Base-by-base conservation (phyloP, 2,888 invertebrate genomes). In the Eugnorisma glareosa region DNA sequence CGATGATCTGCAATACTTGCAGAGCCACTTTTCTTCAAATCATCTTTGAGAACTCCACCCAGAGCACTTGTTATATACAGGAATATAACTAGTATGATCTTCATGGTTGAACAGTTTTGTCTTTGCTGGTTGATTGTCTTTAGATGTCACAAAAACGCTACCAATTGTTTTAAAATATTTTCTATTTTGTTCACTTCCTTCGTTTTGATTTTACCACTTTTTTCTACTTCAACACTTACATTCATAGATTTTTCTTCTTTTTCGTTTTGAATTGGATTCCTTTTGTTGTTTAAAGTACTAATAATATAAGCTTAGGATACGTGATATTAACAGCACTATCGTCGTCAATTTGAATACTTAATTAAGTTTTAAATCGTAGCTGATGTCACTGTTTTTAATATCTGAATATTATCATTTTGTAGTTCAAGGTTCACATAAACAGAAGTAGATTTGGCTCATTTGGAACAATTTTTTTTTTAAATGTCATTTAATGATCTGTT, bases 341-440 rank as follows among this genome's bases (percentile, higher is more conserved):
- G 28, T 43, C 6, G n/a, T 51, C n/a, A 75, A 57, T 51, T 40
- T 67, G 18, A 15, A 63, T 10, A n/a, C 40, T 13, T 57, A n/a
- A 64, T n/a, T 64, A 1, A 35, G 5, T 51, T 61, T 40, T 21
- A 3, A 69, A 54, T 54, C 2, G 8, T 1, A 37, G 18, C 18
- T 59, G 45, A 40, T 18, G 28, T 45, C 5, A 48, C 15, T 15
- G 63, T 63, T 67, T 0, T 54, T 59, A 35, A 28, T 24, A n/a
- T 11, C 13, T 11, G 10, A 43, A 54, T 74, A n/a, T 74, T 77
- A 77, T 75, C 77, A 35, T 63, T 35, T 10, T 48, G n/a, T 15
- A 75, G 75, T 67, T 77, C 75, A 75, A 77, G 75, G 75, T 75
- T 75, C 40, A 67, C 11, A 35, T 43, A 61, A 61, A 63, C 59